phyloP scores from a whole-genome alignment of 2,888 invertebrate genomes.

The Caenorhabditis uteleia region DNA sequence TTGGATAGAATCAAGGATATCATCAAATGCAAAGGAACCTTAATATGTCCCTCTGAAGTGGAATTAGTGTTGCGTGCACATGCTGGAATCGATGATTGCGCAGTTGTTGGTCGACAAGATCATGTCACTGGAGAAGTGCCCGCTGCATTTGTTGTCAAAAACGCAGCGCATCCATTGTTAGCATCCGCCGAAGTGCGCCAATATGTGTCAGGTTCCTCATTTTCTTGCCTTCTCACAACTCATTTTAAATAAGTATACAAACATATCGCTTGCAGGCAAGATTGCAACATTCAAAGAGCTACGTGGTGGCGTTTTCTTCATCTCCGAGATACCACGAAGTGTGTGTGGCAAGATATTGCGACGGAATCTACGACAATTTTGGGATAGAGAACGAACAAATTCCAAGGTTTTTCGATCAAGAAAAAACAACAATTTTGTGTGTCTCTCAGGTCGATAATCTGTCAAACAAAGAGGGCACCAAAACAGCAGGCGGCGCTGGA shows the following conservation, averaged over 20 bases:
- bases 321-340: constrained; percentile 65
- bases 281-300: constrained; percentile 66
- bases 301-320: constrained; percentile 66
- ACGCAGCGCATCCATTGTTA: constrained; percentile 47
- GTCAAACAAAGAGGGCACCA: constrained; percentile 28
- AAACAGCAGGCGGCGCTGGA: constrained; percentile 16
- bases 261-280: constrained; percentile 51
- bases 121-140: constrained; percentile 64
- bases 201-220: constrained; percentile 54
- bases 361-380: constrained; percentile 57
- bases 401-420: constrained; percentile 34
- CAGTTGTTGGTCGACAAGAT: constrained; percentile 65
- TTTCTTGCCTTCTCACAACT: neutral
- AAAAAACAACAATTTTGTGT: neutral
- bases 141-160: constrained; percentile 64
- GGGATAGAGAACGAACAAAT: constrained; percentile 61
- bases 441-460: constrained; percentile 26
- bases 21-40: constrained; percentile 73
- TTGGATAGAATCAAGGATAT: constrained; percentile 87
- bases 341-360: constrained; percentile 61
- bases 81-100: constrained; percentile 66
- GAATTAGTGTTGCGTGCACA: constrained; percentile 60
- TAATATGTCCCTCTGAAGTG: constrained; percentile 66
- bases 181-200: constrained; percentile 63
- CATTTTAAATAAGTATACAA: neutral